phyloP scores from a whole-genome alignment of 2,797 vertebrate species.

The Eospalax fontanierii region DNA sequence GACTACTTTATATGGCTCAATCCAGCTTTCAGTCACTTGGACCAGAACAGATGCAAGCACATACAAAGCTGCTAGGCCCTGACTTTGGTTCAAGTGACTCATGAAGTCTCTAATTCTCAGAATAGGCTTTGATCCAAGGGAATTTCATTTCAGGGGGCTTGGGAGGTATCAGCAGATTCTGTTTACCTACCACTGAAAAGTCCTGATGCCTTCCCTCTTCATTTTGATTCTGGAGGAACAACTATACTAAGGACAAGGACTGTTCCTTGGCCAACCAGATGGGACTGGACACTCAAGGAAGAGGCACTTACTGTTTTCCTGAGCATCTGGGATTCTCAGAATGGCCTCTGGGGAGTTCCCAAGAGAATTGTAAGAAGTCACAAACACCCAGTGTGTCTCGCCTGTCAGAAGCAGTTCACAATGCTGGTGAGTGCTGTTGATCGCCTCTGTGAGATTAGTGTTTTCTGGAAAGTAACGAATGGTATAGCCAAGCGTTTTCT shows the following conservation, averaged over 20 bases:
- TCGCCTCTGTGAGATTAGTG: slow-evolving; percentile 35
- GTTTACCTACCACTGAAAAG: not conserved
- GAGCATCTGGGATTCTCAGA: slow-evolving; percentile 87
- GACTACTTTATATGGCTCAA: not conserved
- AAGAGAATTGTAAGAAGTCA: slow-evolving; percentile 86
- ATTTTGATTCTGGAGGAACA: slow-evolving; percentile 5
- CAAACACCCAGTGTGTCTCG: slow-evolving; percentile 83
- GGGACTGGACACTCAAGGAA: not conserved
- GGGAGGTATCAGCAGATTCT: not conserved
- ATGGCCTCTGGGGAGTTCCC: slow-evolving; percentile 86
- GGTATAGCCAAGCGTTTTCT: slow-evolving; percentile 85
- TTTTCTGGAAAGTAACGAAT: slow-evolving; percentile 87
- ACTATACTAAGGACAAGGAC: not conserved
- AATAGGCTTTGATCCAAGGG: not conserved
- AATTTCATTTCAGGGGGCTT: not conserved
- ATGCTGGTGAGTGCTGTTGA: slow-evolving; percentile 53
- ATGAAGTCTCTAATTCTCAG: not conserved
- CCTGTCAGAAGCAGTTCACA: slow-evolving; percentile 80
- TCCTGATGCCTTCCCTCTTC: not conserved
- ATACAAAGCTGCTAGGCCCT: not conserved
- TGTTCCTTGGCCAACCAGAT: not conserved
- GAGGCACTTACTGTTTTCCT: slow-evolving; percentile 85
- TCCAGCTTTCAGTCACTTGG: not conserved
- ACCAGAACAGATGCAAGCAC: not conserved
- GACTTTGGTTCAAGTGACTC: not conserved